Evolutionary conservation across 2,888 invertebrate genomes (phyloP).

Genomic region (Anoncus sp.): DNA sequence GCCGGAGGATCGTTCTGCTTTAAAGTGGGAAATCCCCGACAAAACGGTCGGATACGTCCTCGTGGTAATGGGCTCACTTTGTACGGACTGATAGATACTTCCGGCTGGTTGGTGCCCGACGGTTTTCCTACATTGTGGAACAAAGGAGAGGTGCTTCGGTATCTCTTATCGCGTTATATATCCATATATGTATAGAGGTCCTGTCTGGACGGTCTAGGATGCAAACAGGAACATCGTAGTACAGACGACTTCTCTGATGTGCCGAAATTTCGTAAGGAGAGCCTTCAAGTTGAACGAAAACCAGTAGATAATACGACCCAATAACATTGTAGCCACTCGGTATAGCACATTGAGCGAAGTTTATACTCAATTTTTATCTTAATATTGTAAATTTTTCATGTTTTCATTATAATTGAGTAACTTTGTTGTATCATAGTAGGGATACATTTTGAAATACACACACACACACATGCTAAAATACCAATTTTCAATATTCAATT

Average conservation of each 20-base stretch:
- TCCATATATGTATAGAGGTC: conserved; percentile 29
- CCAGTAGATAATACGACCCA: background rate
- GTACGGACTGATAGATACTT: conserved; percentile 70
- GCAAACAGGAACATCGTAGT: conserved; percentile 37
- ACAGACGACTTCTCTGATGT: conserved; percentile 22
- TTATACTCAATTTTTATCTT: background rate
- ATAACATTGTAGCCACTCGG: background rate
- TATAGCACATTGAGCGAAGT: background rate
- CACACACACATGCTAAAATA: too few species aligned
- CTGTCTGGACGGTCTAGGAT: conserved; percentile 12
- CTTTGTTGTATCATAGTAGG: too few species aligned
- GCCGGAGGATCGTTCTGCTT: conserved; percentile 61
- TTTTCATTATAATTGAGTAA: too few species aligned
- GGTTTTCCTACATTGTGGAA: conserved; percentile 50
- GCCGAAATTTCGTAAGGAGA: conserved; percentile 26
- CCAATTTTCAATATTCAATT: too few species aligned
- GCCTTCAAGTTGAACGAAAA: background rate
- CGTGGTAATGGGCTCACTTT: conserved; percentile 69
- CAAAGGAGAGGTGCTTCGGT: conserved; percentile 55
- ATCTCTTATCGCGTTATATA: conserved; percentile 37
- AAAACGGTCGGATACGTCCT: conserved; percentile 69
- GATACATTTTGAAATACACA: too few species aligned
- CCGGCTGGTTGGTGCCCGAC: conserved; percentile 63
- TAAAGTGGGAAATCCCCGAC: conserved; percentile 66
- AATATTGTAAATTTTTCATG: too few species aligned